Conservation (phyloP, 1,140 invertebrate species). For the Drosophila orena region DNA sequence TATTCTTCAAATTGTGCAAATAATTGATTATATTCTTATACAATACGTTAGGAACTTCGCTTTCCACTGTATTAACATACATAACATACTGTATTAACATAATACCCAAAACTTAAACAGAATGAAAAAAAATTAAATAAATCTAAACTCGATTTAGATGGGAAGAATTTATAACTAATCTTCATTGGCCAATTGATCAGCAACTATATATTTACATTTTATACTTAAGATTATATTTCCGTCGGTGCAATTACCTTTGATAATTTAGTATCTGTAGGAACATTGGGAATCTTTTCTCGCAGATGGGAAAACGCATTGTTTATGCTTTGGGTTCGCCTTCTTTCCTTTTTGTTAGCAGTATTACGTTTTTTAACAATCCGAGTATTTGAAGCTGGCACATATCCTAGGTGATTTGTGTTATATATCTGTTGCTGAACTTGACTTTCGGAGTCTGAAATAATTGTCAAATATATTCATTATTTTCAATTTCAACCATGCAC, state of each 20-base stretch:
- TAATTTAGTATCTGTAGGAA: conserved; percentile 97
- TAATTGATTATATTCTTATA: no score
- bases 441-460: conserved; percentile 55
- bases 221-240: not conserved
- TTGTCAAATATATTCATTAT: not conserved
- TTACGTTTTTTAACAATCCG: conserved; percentile 90
- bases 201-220: no score
- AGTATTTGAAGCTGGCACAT: conserved; percentile 85
- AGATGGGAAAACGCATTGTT: conserved; percentile 97
- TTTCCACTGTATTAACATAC: no score
- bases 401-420: conserved; percentile 39
- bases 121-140: not conserved
- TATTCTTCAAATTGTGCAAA: no score
- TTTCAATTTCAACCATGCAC: not conserved
- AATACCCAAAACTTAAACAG: not conserved
- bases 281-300: conserved; percentile 97
- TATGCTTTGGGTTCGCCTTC: conserved; percentile 95
- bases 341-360: conserved; percentile 97
- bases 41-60: no score
- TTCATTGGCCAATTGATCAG: no score
- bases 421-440: conserved; percentile 49
- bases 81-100: no score
- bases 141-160: not conserved
- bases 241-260: conserved; percentile 88
- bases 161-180: not conserved